Conservation (phyloP, 2,113 vertebrate genomes). For the Mohoua ochrocephala region DNA sequence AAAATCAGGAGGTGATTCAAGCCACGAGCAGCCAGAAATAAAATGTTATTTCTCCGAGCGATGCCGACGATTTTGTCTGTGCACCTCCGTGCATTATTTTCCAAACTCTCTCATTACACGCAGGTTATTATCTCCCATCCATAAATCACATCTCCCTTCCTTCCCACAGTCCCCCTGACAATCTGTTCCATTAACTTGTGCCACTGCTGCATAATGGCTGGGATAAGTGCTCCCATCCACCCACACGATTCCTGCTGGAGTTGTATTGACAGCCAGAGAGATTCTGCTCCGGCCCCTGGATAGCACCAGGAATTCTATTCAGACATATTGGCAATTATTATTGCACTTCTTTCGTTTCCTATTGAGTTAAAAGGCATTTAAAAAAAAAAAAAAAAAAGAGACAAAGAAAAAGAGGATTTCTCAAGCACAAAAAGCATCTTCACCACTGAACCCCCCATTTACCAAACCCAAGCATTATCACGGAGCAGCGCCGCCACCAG, state of each 20-base stretch:
- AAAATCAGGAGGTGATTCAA: not conserved
- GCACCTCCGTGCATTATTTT: not conserved
- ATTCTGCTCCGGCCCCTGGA: not conserved
- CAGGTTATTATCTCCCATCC: not conserved
- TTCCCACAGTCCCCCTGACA: not conserved
- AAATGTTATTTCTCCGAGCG: not conserved
- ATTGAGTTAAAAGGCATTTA: not conserved
- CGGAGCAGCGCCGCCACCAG: not conserved
- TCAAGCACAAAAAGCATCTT: not conserved
- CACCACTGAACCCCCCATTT: not conserved
- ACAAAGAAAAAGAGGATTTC: not conserved
- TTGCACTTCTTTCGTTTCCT: not conserved
- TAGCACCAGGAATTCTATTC: not conserved
- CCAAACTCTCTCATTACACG: not conserved
- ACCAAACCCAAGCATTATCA: too few relatives aligned
- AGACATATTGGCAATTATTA: not conserved
- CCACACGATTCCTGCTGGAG: not conserved
- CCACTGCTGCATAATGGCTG: not conserved
- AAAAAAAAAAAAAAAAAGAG: not conserved
- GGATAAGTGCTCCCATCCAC: not conserved
- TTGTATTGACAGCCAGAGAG: not conserved
- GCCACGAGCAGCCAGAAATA: not conserved
- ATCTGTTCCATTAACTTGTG: slow-evolving; percentile 21
- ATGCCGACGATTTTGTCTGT: not conserved
- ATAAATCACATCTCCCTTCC: slow-evolving; percentile 30